A percentile compares a stretch with the other conserved stretches of the same genome.
Evolutionary conservation across 1,140 invertebrate genomes (phyloP).

Genomic region (Leptinotarsa undecemlineata): DNA sequence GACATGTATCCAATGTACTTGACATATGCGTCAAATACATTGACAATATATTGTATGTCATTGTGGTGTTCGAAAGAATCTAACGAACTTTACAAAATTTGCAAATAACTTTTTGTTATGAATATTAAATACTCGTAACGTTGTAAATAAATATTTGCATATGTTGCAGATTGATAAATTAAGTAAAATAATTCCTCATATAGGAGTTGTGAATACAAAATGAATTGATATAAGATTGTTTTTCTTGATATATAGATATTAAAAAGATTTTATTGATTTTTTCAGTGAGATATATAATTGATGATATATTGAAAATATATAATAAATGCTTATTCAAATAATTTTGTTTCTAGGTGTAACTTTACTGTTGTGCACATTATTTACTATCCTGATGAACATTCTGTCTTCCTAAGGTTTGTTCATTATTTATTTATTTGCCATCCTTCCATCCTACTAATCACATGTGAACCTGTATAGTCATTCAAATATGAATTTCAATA

Average conservation of each 20-base stretch:
- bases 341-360: slow-evolving; percentile 46
- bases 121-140: too few relatives aligned
- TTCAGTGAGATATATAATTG: slow-evolving; percentile 26
- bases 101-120: too few relatives aligned
- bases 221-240: slow-evolving; percentile 17
- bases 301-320: slow-evolving; percentile 39
- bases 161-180: not conserved
- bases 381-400: slow-evolving; percentile 40
- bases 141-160: not conserved
- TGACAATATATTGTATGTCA: too few relatives aligned
- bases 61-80: too few relatives aligned
- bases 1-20: too few relatives aligned
- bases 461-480: not conserved
- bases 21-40: too few relatives aligned
- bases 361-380: slow-evolving; percentile 44
- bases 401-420: slow-evolving; percentile 41
- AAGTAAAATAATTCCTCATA: slow-evolving; percentile 7
- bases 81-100: too few relatives aligned
- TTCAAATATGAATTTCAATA: slow-evolving; percentile 12
- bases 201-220: slow-evolving; percentile 22
- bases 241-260: not conserved
- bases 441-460: slow-evolving; percentile 13
- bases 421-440: slow-evolving; percentile 23
- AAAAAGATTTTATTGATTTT: not conserved
- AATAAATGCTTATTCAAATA: slow-evolving; percentile 42